Percentiles rank a stretch among this genome's conserved stretches.
phyloP scores from a whole-genome alignment of 2,113 vertebrate genomes.

The Tragelaphus scriptus region DNA sequence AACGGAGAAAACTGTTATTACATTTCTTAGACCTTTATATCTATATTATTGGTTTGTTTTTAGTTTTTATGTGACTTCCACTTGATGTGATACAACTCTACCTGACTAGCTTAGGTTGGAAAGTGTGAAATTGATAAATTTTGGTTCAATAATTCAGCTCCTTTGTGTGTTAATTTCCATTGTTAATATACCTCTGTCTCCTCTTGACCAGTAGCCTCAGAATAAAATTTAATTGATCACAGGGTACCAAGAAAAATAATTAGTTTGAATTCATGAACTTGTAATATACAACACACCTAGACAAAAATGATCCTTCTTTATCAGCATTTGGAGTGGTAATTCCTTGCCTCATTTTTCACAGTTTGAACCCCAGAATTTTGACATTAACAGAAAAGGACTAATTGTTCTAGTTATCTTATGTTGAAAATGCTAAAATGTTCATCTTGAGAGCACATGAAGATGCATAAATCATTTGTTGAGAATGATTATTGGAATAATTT shows the following conservation, averaged over 20 bases:
- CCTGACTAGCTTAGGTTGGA: neutral
- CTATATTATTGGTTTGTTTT: neutral
- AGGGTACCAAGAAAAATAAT: neutral
- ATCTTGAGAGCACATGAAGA: neutral
- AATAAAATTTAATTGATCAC: slow-evolving; percentile 16
- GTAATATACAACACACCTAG: neutral
- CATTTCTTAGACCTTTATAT: neutral
- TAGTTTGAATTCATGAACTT: neutral
- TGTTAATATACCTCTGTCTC: neutral
- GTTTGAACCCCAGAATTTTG: slow-evolving; percentile 5
- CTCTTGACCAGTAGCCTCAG: neutral
- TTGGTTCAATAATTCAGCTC: neutral
- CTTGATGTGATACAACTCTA: neutral
- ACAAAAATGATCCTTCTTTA: slow-evolving; percentile 1
- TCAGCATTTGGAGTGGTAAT: neutral
- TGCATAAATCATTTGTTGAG: neutral
- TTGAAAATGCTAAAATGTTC: neutral
- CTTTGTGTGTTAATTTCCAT: neutral
- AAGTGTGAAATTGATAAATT: neutral
- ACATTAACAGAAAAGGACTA: neutral
- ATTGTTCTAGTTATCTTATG: neutral
- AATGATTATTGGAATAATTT: neutral
- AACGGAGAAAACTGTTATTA: neutral
- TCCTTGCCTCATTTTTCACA: slow-evolving; percentile 14
- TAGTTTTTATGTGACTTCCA: neutral